phyloP scores from a whole-genome alignment of 2,113 vertebrate genomes.

The Phyllopteryx taeniolatus region DNA sequence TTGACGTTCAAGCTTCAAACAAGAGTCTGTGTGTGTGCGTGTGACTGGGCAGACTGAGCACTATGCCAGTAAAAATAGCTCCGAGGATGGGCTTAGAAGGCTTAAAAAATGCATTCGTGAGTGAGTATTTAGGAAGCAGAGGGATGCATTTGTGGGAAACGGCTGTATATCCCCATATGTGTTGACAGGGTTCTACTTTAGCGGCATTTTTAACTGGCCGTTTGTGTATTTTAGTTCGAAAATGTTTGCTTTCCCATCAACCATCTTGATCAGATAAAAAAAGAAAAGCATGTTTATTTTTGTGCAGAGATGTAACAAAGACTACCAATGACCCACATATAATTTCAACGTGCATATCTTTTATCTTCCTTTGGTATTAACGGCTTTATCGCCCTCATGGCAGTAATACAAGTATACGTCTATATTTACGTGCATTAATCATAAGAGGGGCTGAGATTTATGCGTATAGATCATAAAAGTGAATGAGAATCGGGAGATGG shows the following conservation, averaged over 20 bases:
- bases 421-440: background rate
- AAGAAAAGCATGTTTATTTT: background rate
- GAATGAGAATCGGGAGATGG: conserved; percentile 10
- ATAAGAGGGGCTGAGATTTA: background rate
- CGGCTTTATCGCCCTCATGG: background rate
- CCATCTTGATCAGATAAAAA: conserved; percentile 3
- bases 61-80: conserved; percentile 56
- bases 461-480: conserved; percentile 16
- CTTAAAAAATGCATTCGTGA: conserved; percentile 33
- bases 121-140: conserved; percentile 27
- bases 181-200: conserved; percentile 22
- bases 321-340: background rate
- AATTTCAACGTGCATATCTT: background rate
- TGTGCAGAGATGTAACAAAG: background rate
- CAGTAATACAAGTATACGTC: conserved; percentile 12
- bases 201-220: conserved; percentile 24
- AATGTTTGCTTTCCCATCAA: conserved; percentile 44
- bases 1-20: conserved; percentile 14
- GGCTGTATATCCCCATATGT: background rate
- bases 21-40: conserved; percentile 26
- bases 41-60: conserved; percentile 45
- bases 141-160: conserved; percentile 6
- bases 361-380: background rate
- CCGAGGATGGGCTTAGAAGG: conserved; percentile 30
- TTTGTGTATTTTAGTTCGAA: conserved; percentile 39